A percentile compares a stretch with the other conserved stretches of the same genome.
These are phyloP conservation scores for Tanytarsus gracilentus DNA, from an alignment of 2,888 invertebrate species.

Conservation along the genomic window DNA sequence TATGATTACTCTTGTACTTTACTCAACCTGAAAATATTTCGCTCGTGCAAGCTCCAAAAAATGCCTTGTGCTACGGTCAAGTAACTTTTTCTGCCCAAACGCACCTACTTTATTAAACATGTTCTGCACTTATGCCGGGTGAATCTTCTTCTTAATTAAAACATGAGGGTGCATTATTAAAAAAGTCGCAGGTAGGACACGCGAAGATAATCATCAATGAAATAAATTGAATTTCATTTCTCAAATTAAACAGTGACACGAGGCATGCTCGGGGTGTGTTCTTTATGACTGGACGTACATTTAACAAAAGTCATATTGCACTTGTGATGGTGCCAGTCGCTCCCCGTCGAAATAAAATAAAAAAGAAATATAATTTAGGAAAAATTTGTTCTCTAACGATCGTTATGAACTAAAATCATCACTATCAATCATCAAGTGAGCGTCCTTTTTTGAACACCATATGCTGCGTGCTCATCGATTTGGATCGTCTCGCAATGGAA, in stretches of 20 bases:
- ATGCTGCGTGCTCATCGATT: neutral
- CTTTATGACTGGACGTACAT: too few species aligned
- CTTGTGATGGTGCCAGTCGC: neutral
- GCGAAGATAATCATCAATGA: neutral
- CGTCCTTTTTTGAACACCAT: neutral
- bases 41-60: neutral
- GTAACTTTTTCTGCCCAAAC: too few species aligned
- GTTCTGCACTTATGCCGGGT: too few species aligned
- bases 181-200: neutral
- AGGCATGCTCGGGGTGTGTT: too few species aligned
- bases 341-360: neutral
- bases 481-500: too few species aligned
- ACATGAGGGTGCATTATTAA: neutral
- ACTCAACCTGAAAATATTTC: neutral
- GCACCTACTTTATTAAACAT: too few species aligned
- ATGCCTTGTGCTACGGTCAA: conserved; percentile 10
- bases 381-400: neutral
- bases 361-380: neutral
- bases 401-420: neutral
- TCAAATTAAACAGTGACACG: neutral
- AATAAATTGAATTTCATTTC: neutral
- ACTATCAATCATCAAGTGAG: conserved; percentile 2
- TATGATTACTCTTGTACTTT: conserved; percentile 19
- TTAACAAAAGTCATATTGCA: conserved; percentile 10
- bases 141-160: neutral